These are phyloP conservation scores for Neodiprion fabricii DNA, from an alignment of 1,140 invertebrate genomes.

Conservation along the genomic window DNA sequence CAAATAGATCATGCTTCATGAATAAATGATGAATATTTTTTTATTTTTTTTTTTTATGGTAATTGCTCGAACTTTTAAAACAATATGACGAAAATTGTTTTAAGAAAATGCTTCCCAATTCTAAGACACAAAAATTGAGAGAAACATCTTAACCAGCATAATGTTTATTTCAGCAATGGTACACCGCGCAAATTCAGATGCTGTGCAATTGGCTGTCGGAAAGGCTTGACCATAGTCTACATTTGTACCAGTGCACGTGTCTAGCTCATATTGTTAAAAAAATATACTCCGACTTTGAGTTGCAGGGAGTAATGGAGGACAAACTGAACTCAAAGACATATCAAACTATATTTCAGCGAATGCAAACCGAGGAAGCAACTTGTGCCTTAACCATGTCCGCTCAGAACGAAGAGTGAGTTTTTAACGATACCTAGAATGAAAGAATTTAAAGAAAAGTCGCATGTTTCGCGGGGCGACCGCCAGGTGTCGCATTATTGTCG, in stretches of 20 bases:
- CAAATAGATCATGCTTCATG: too few relatives aligned
- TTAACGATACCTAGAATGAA: neutral
- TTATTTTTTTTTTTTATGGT: neutral
- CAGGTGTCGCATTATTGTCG: neutral
- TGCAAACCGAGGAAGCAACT: conserved; percentile 97
- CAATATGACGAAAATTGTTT: conserved; percentile 28
- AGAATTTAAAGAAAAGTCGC: neutral
- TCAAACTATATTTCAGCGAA: conserved; percentile 89
- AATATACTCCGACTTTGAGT: conserved; percentile 98
- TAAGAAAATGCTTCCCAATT: neutral
- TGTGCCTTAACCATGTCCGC: conserved; percentile 87
- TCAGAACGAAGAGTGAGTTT: conserved; percentile 67
- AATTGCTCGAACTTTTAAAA: neutral
- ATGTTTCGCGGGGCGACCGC: neutral
- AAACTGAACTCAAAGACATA: conserved; percentile 97
- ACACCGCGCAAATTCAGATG: conserved; percentile 92
- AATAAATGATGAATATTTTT: neutral
- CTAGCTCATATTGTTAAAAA: conserved; percentile 98
- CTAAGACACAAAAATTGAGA: neutral
- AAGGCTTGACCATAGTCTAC: conserved; percentile 90
- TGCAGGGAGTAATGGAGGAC: conserved; percentile 98
- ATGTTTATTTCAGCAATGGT: conserved; percentile 80
- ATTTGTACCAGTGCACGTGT: conserved; percentile 96
- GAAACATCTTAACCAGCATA: neutral
- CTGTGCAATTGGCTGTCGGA: conserved; percentile 95